These are phyloP conservation scores for Mythimna albipuncta DNA, from an alignment of 2,888 invertebrate species.

Conservation along the genomic window DNA sequence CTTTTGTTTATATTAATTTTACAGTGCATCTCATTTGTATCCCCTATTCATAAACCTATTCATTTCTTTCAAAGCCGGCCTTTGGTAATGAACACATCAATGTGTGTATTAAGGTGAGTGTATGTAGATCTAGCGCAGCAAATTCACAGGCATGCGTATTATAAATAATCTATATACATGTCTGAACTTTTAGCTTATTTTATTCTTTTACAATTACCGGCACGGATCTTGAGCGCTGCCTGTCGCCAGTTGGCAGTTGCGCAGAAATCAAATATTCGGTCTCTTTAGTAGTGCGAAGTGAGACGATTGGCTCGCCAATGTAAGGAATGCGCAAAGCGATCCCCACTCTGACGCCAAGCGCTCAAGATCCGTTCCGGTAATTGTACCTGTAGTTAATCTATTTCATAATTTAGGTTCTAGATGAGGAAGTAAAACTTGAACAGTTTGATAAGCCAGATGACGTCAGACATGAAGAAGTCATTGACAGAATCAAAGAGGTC, in stretches of 20 bases:
- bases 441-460: slow-evolving; percentile 82
- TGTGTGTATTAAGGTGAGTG: slow-evolving; percentile 14
- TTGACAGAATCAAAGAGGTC: slow-evolving; percentile 84
- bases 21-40: background rate
- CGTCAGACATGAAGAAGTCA: slow-evolving; percentile 78
- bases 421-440: slow-evolving; percentile 81
- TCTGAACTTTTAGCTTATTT: background rate
- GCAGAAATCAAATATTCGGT: no score
- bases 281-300: no score
- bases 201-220: background rate
- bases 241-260: no score
- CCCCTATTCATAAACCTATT: background rate
- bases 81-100: slow-evolving; percentile 34
- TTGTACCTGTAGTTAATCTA: background rate
- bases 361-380: no score
- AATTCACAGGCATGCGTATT: background rate
- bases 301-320: no score
- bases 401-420: slow-evolving; percentile 70
- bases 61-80: slow-evolving; percentile 51
- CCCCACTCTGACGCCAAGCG: no score
- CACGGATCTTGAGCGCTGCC: no score
- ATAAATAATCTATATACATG: background rate
- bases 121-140: background rate
- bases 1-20: background rate
- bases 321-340: no score